Evolutionary conservation across 2,888 invertebrate genomes (phyloP).

Genomic region (Chrysopilus asiliformis): DNA sequence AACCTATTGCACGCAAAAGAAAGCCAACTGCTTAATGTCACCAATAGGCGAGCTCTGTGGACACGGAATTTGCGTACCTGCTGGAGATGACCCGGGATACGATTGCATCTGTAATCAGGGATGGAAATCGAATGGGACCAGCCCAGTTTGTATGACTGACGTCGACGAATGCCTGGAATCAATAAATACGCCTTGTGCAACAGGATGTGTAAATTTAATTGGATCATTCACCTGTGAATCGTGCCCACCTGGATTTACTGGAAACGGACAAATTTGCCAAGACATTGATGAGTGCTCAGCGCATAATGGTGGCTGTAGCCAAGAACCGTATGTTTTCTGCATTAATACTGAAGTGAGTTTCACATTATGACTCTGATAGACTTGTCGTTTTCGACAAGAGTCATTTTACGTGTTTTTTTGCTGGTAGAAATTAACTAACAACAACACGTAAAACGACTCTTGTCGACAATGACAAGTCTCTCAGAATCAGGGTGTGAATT

Average conservation of each 20-base stretch:
- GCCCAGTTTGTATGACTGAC: conserved; percentile 66
- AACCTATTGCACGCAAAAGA: conserved; percentile 64
- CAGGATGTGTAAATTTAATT: conserved; percentile 75
- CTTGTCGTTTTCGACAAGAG: no score
- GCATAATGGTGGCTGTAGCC: conserved; percentile 82
- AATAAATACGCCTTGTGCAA: conserved; percentile 62
- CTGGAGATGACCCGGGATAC: conserved; percentile 48
- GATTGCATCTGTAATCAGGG: conserved; percentile 77
- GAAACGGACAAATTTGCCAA: conserved; percentile 72
- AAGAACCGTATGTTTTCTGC: conserved; percentile 65
- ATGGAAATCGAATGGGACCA: conserved; percentile 61
- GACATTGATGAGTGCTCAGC: conserved; percentile 81
- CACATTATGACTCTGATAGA: no score
- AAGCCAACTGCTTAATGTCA: conserved; percentile 58
- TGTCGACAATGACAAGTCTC: no score
- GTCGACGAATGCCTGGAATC: conserved; percentile 69
- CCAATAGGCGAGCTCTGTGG: conserved; percentile 69
- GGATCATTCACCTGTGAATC: conserved; percentile 78
- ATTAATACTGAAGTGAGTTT: conserved; percentile 59
- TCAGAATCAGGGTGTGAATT: no score
- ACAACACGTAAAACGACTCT: no score
- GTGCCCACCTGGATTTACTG: conserved; percentile 78
- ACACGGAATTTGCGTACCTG: conserved; percentile 69
- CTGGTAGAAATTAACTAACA: no score
- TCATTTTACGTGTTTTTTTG: no score